Evolutionary conservation across 2,888 invertebrate species (phyloP).

Genomic region (Phortica magna): DNA sequence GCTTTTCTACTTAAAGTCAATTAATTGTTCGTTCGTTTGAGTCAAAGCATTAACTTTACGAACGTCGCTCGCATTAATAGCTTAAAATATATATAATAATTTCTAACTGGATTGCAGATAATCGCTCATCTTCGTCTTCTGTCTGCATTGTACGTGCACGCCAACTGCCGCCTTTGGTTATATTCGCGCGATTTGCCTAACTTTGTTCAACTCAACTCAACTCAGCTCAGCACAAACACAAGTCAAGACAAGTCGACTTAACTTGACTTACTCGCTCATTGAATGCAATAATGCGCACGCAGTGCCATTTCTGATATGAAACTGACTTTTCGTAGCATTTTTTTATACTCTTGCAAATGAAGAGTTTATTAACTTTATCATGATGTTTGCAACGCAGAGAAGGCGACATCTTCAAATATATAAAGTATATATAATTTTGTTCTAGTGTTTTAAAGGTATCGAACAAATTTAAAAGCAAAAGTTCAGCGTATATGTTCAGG

Average conservation of each 20-base stretch:
- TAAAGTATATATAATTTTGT: too few species aligned
- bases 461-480: too few species aligned
- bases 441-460: too few species aligned
- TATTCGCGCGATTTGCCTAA: slow-evolving; percentile 5
- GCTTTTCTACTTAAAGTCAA: too few species aligned
- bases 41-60: too few species aligned
- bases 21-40: too few species aligned
- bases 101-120: slow-evolving; percentile 26
- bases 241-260: not conserved
- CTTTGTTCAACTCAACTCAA: not conserved
- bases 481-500: too few species aligned
- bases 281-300: slow-evolving; percentile 18
- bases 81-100: not conserved
- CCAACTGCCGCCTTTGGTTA: slow-evolving; percentile 16
- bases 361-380: too few species aligned
- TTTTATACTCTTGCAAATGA: not conserved
- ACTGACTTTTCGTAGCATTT: not conserved
- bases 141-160: not conserved
- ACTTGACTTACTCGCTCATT: not conserved
- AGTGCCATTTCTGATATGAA: slow-evolving; percentile 9
- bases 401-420: too few species aligned
- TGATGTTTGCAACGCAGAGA: too few species aligned
- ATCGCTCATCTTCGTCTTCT: not conserved
- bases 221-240: not conserved
- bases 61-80: too few species aligned